These are phyloP conservation scores for Drosophila kepulauana DNA, from an alignment of 1,140 invertebrate species.

Conservation along the genomic window DNA sequence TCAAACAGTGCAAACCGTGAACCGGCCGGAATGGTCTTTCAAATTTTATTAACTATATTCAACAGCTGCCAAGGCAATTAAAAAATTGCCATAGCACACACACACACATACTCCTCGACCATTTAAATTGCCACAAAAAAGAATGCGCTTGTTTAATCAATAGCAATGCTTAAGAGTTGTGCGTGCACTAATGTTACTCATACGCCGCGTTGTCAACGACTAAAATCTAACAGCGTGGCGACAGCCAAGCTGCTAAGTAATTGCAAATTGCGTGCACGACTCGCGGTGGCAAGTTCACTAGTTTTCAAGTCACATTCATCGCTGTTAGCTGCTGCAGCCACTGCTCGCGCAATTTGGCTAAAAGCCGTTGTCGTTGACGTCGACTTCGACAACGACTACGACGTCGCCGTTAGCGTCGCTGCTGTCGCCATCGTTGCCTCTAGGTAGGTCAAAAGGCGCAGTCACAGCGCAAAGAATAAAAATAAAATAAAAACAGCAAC, in stretches of 20 bases:
- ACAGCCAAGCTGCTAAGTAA: slow-evolving; percentile 61
- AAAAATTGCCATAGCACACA: slow-evolving; percentile 29
- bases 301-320: slow-evolving; percentile 26
- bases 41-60: slow-evolving; percentile 32
- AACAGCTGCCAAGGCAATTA: slow-evolving; percentile 40
- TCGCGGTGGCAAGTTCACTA: slow-evolving; percentile 55
- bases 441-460: slow-evolving; percentile 77
- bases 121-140: neutral
- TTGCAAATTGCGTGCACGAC: slow-evolving; percentile 72
- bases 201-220: slow-evolving; percentile 38
- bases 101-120: slow-evolving; percentile 8
- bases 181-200: slow-evolving; percentile 23
- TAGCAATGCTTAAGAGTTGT: slow-evolving; percentile 32
- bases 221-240: slow-evolving; percentile 30
- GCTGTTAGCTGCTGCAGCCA: slow-evolving; percentile 51
- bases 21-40: slow-evolving; percentile 15
- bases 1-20: neutral
- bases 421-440: slow-evolving; percentile 31
- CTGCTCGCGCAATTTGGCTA: slow-evolving; percentile 71
- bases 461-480: slow-evolving; percentile 36
- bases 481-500: slow-evolving; percentile 51
- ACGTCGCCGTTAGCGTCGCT: slow-evolving; percentile 1
- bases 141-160: slow-evolving; percentile 50
- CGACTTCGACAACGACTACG: slow-evolving; percentile 30
- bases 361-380: slow-evolving; percentile 58